Percentiles rank a stretch among this genome's conserved stretches.
Conservation (phyloP, 2,888 invertebrate species). For the Tromatobia lineatoria region DNA sequence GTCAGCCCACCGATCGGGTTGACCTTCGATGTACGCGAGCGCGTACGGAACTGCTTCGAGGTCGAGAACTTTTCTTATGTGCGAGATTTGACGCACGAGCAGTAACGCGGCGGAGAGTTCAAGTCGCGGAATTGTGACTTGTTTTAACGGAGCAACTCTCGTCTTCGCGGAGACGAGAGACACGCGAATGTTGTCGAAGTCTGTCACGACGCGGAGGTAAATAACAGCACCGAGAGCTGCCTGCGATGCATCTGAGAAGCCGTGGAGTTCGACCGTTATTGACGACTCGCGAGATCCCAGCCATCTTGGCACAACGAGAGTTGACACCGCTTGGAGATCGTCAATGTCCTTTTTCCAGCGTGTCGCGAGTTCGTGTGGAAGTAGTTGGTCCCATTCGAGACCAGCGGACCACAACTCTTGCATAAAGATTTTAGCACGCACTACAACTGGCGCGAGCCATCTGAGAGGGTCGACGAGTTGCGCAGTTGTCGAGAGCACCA, state of each 20-base stretch:
- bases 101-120: constrained; percentile 18
- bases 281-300: no score
- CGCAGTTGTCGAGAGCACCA: not conserved
- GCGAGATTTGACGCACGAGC: not conserved
- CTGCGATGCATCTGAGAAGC: constrained; percentile 67
- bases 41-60: no score
- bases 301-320: constrained; percentile 14
- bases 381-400: constrained; percentile 14
- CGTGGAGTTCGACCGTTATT: no score
- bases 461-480: constrained; percentile 23
- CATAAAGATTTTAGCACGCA: constrained; percentile 24
- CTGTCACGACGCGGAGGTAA: no score
- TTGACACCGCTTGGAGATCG: not conserved
- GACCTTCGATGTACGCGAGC: no score
- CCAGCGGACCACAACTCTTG: constrained; percentile 2
- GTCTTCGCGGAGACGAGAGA: constrained; percentile 23
- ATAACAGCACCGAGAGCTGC: no score
- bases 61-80: no score
- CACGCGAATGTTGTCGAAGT: no score
- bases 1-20: no score
- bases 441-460: constrained; percentile 8
- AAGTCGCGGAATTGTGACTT: constrained; percentile 8
- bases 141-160: constrained; percentile 8
- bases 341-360: not conserved
- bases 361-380: not conserved